phyloP scores from a whole-genome alignment of 2,797 vertebrate genomes.

The Chrysocyon brachyurus region DNA sequence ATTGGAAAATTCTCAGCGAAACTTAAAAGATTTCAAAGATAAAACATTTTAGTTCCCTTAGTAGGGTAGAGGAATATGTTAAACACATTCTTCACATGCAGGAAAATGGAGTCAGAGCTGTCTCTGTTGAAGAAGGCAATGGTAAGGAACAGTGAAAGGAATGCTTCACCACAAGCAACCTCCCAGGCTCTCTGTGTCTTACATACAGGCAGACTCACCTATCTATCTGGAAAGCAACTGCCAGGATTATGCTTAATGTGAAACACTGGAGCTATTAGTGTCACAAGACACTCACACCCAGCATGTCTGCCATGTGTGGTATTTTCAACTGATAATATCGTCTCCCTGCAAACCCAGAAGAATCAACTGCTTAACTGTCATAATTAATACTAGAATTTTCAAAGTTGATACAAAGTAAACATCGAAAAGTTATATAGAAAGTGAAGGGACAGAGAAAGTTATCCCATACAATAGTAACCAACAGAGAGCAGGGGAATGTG shows the following conservation, averaged over 20 bases:
- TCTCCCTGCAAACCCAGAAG: neutral
- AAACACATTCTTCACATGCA: neutral
- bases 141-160: neutral
- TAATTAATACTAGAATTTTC: neutral
- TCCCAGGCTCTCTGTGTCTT: neutral
- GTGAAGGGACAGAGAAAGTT: neutral
- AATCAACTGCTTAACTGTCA: neutral
- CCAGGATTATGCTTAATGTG: neutral
- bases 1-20: slow-evolving; percentile 68
- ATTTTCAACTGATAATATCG: neutral
- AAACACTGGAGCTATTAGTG: neutral
- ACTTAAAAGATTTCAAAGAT: slow-evolving; percentile 39
- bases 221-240: neutral
- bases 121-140: neutral
- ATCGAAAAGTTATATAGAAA: neutral
- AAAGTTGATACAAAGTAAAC: neutral
- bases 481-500: neutral
- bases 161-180: neutral
- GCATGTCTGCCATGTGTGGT: neutral
- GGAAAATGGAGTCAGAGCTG: neutral
- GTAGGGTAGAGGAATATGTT: neutral
- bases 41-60: neutral
- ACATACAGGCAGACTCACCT: neutral
- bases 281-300: neutral
- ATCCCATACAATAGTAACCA: neutral